Base-by-base conservation (phyloP, 2,888 invertebrate species). In the Noctua comes region DNA sequence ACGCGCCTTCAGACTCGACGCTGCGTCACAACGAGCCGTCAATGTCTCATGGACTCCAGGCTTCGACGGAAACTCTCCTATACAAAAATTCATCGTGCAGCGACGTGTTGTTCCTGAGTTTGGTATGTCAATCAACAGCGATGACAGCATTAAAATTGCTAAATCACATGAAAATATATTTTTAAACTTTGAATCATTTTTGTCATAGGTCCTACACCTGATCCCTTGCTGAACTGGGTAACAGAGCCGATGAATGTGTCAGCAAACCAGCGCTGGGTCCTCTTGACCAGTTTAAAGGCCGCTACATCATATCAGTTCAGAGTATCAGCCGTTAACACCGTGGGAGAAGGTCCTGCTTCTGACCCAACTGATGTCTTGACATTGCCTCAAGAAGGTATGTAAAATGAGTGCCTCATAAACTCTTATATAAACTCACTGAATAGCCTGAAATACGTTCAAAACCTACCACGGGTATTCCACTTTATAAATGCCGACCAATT, bases 31-130 rank as follows among this genome's bases (percentile, higher is more conserved):
- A 81, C 97, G 97, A 92, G 98, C 98, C 48, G 98, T 99, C 84
- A 99, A 99, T 92, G 98, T 99, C 6, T 98, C 98, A 36, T 99
- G 99, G 99, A 98, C 98, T 21, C 98, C 99, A 0, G 99, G 99
- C 48, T 99, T 99, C 94, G 99, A 99, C 96, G 99, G 99, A 76
- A 99, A 99, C 94, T 99, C 99, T 91, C 99, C 99, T 18, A 98
- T 99, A 79, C 97, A 98, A 90, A 98, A 99, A 93, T 99, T 98
- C 94, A 99, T 99, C 85, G 97, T 99, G 76, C 99, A 99, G 93
- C 98, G 98, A 94, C 97, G 99, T 84, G 98, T 99, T 90, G 98
- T 99, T 46, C 98, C 99, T 3, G 98, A 98, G 94, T 97, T 98
- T 88, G 98, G 98, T 98, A 96, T 97, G 97, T 93, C 31, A 65